Evolutionary conservation across 2,888 invertebrate genomes (phyloP).

Genomic region (Galeopsomyia nigrocyanea): DNA sequence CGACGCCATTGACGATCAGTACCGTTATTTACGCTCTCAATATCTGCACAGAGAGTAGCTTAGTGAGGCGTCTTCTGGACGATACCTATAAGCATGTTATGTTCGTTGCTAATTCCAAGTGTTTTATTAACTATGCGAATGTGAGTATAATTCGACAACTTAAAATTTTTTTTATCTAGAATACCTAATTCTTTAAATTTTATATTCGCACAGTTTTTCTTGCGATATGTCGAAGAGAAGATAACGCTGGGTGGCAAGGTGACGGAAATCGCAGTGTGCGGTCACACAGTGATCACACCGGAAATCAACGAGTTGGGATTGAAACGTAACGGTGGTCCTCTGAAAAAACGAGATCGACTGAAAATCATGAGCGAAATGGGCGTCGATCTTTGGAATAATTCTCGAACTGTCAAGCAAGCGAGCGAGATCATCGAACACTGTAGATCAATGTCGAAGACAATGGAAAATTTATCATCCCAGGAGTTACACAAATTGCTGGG

Average conservation of each 20-base stretch:
- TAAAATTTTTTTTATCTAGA: too few relatives aligned
- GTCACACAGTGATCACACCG: constrained; percentile 74
- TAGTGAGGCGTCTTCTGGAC: not conserved
- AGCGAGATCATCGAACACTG: constrained; percentile 51
- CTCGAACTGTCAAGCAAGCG: constrained; percentile 61
- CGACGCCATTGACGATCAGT: constrained; percentile 72
- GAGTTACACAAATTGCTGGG: not conserved
- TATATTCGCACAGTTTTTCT: constrained; percentile 19
- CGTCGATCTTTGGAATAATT: constrained; percentile 58
- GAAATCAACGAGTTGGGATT: constrained; percentile 70
- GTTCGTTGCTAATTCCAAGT: constrained; percentile 43
- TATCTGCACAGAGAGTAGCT: not conserved
- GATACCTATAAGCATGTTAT: constrained; percentile 15
- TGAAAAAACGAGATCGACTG: constrained; percentile 54
- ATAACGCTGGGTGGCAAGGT: constrained; percentile 14
- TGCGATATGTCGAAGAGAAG: constrained; percentile 31
- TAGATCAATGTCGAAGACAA: not conserved
- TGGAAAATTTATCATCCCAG: not conserved
- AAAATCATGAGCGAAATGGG: constrained; percentile 54
- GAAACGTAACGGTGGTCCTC: constrained; percentile 67
- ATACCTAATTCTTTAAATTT: too few relatives aligned
- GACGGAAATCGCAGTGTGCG: constrained; percentile 72
- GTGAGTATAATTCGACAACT: constrained; percentile 46
- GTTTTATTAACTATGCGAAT: constrained; percentile 51
- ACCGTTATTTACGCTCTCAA: constrained; percentile 61